A percentile compares a stretch with the other conserved stretches of the same genome.
These are phyloP conservation scores for Drosophila equinoxialis DNA, from an alignment of 1,140 invertebrate species.

Conservation along the genomic window DNA sequence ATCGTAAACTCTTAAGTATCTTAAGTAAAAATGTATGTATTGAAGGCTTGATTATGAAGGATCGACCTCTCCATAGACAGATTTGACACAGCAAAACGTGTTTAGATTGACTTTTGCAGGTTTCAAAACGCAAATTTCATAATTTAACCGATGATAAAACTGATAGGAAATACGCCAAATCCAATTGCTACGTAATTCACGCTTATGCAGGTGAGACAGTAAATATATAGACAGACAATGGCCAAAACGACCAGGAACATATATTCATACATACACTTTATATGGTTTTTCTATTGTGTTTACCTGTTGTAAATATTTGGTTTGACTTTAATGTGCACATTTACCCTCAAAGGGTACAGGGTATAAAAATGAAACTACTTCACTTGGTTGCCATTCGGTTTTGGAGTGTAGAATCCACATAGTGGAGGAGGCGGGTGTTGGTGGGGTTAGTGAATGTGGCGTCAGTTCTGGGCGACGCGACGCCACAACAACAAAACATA, in stretches of 20 bases:
- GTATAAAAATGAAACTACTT: slow-evolving; percentile 21
- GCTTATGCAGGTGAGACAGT: background rate
- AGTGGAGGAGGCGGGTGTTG: background rate
- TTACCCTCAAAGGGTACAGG: background rate
- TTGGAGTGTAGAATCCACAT: background rate
- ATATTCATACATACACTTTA: background rate
- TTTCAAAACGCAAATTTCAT: too few species aligned
- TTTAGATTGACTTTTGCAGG: too few species aligned
- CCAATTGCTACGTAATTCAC: too few species aligned
- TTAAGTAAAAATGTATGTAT: too few species aligned
- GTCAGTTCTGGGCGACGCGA: slow-evolving; percentile 44
- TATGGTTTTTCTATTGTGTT: background rate
- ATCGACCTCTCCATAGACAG: too few species aligned
- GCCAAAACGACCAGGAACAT: background rate
- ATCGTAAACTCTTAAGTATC: too few species aligned
- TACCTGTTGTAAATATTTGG: slow-evolving; percentile 5
- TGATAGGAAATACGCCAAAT: too few species aligned
- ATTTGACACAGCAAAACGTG: too few species aligned
- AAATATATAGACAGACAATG: slow-evolving; percentile 6
- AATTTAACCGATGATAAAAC: too few species aligned
- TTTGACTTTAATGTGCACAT: slow-evolving; percentile 18
- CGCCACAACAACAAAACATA: slow-evolving; percentile 75
- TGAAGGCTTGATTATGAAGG: too few species aligned
- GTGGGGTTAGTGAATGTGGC: slow-evolving; percentile 11
- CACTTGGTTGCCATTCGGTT: slow-evolving; percentile 20